Percentiles rank a stretch among this genome's conserved stretches.
phyloP scores from a whole-genome alignment of 2,888 invertebrate species.

The Drosophila nigritarsus region DNA sequence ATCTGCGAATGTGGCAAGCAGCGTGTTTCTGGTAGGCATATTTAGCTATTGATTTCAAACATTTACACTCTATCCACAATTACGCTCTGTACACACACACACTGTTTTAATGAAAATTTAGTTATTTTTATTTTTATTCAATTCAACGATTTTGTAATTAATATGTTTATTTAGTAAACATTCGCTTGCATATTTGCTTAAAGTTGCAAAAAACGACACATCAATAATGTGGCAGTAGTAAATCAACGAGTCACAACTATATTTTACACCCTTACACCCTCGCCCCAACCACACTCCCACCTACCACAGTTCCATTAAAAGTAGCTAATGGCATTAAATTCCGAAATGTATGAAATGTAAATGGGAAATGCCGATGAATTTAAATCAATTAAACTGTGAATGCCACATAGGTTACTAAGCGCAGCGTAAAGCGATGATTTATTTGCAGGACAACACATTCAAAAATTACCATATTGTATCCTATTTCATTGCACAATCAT shows the following conservation, averaged over 20 bases:
- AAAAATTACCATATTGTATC: constrained; percentile 42
- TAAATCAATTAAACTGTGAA: constrained; percentile 53
- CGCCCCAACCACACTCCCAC: too few relatives aligned
- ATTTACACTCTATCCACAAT: constrained; percentile 2
- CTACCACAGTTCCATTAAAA: constrained; percentile 70
- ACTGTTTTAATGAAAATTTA: constrained; percentile 53
- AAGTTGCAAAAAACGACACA: constrained; percentile 8
- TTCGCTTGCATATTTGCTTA: background rate
- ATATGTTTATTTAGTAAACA: background rate
- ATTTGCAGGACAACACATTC: constrained; percentile 25
- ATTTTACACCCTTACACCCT: background rate
- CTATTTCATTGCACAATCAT: background rate
- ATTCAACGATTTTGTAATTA: background rate
- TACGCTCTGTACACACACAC: background rate
- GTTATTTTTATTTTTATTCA: constrained; percentile 40
- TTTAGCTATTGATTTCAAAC: background rate
- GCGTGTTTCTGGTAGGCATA: too few relatives aligned
- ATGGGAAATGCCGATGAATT: constrained; percentile 49
- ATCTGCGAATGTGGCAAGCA: too few relatives aligned
- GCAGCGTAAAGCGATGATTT: constrained; percentile 39
- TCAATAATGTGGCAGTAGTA: constrained; percentile 45
- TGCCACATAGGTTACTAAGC: constrained; percentile 20
- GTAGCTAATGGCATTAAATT: constrained; percentile 68
- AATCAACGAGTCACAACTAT: constrained; percentile 48
- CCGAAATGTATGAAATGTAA: constrained; percentile 22